These are phyloP conservation scores for Sarcophaga caerulescens DNA, from an alignment of 2,888 invertebrate species.

Conservation along the genomic window DNA sequence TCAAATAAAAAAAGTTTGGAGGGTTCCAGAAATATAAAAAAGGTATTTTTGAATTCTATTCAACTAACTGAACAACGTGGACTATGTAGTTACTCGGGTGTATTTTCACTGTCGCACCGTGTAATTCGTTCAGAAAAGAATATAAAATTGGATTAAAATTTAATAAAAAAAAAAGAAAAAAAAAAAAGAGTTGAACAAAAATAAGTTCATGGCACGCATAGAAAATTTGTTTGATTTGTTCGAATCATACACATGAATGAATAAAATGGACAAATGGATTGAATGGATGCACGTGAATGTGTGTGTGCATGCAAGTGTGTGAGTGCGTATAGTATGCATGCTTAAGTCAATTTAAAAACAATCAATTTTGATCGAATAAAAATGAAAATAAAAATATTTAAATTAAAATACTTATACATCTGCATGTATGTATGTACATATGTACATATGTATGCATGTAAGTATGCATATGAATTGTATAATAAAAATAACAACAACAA, in stretches of 20 bases:
- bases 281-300: not conserved
- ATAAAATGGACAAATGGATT: not conserved
- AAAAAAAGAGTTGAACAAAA: conserved; percentile 20
- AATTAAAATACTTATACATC: not conserved
- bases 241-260: not conserved
- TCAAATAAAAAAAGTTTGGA: too few relatives aligned
- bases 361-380: conserved; percentile 59
- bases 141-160: not conserved
- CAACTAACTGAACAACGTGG: too few relatives aligned
- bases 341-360: conserved; percentile 66
- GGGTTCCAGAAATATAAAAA: too few relatives aligned
- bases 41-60: too few relatives aligned
- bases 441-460: not conserved
- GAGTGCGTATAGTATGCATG: conserved; percentile 21
- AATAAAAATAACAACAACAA: not conserved
- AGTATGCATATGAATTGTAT: not conserved
- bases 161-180: conserved; percentile 18
- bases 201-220: conserved; percentile 50
- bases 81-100: too few relatives aligned
- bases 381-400: conserved; percentile 19
- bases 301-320: not conserved
- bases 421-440: not conserved
- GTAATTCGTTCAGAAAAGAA: too few relatives aligned
- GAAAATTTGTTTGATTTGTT: conserved; percentile 42
- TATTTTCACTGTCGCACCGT: too few relatives aligned